phyloP scores from a whole-genome alignment of 1,140 invertebrate species.

The Diorhabda carinulata region DNA sequence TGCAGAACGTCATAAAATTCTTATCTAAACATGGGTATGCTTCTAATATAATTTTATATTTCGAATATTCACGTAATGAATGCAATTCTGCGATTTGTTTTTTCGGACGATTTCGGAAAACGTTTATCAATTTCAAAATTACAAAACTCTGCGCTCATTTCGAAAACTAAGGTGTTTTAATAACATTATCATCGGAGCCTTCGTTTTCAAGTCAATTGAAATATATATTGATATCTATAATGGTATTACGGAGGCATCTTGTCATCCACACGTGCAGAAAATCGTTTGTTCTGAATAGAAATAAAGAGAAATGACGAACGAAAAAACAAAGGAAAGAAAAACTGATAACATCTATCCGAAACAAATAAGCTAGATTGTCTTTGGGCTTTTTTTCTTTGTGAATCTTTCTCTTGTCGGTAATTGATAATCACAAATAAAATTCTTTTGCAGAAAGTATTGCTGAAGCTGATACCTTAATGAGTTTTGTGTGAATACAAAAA shows the following conservation, averaged over 20 bases:
- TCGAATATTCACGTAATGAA: no score
- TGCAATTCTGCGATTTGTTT: no score
- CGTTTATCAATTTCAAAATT: no score
- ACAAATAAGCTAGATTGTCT: not conserved
- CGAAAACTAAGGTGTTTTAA: not conserved
- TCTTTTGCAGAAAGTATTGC: not conserved
- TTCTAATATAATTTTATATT: no score
- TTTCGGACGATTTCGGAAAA: no score
- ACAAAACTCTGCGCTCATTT: no score
- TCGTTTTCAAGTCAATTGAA: not conserved
- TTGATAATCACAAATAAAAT: slow-evolving; percentile 3
- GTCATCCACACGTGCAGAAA: not conserved
- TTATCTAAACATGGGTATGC: no score
- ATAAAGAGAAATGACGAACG: not conserved
- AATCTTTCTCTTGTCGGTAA: not conserved
- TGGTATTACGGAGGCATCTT: not conserved
- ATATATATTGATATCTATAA: not conserved
- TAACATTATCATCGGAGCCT: not conserved
- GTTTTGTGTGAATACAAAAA: not conserved
- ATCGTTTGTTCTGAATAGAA: not conserved
- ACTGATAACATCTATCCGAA: not conserved
- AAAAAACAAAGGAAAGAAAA: not conserved
- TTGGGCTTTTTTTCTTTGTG: not conserved
- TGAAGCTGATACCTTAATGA: not conserved
- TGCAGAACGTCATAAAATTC: no score